phyloP scores from a whole-genome alignment of 2,797 vertebrate genomes.

The Spondyliosoma cantharus region DNA sequence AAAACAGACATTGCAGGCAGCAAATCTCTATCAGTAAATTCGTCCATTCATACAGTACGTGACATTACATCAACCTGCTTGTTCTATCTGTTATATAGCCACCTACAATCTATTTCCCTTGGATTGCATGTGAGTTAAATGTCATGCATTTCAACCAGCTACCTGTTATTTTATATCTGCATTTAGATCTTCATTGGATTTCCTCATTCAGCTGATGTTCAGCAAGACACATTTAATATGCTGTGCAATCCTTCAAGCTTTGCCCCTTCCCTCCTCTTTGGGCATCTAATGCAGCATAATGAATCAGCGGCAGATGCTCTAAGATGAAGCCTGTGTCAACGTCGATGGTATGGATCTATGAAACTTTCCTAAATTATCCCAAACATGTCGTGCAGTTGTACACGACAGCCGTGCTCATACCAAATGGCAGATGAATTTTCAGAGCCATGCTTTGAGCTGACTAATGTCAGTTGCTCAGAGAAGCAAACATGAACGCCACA shows the following conservation, averaged over 20 bases:
- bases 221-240: slow-evolving; percentile 75
- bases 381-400: slow-evolving; percentile 46
- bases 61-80: slow-evolving; percentile 37
- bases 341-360: slow-evolving; percentile 59
- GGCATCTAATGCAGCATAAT: slow-evolving; percentile 74
- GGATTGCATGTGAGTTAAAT: slow-evolving; percentile 26
- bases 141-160: slow-evolving; percentile 24
- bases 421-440: slow-evolving; percentile 59
- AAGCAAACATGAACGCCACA: slow-evolving; percentile 45
- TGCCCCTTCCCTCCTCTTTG: slow-evolving; percentile 68
- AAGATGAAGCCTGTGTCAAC: slow-evolving; percentile 61
- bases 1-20: background rate
- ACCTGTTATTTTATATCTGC: slow-evolving; percentile 60
- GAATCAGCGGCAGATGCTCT: slow-evolving; percentile 73
- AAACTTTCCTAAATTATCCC: slow-evolving; percentile 58
- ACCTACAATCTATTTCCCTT: slow-evolving; percentile 6
- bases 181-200: slow-evolving; percentile 64
- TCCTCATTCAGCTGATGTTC: slow-evolving; percentile 73
- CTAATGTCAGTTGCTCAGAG: slow-evolving; percentile 41
- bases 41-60: background rate
- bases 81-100: slow-evolving; percentile 4
- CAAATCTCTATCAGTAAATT: slow-evolving; percentile 17
- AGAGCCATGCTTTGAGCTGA: slow-evolving; percentile 27
- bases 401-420: slow-evolving; percentile 17
- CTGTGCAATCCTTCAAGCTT: slow-evolving; percentile 71